Percentiles rank a stretch among this genome's conserved stretches.
These are phyloP conservation scores for Smutsia temminckii DNA, from an alignment of 2,797 vertebrate species.

Conservation along the genomic window DNA sequence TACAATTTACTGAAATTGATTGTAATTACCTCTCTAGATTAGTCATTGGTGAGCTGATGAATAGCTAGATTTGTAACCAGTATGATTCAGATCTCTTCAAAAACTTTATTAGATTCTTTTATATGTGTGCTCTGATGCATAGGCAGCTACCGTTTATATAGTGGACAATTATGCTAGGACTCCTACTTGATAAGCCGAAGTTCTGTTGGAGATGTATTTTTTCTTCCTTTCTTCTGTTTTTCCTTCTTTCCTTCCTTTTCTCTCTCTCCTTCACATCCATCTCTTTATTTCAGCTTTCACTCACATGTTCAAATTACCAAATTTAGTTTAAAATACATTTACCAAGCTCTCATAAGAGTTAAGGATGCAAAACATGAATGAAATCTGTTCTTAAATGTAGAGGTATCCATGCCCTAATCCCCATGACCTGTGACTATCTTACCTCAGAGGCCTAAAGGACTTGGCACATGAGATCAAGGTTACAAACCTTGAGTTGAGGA, in stretches of 20 bases:
- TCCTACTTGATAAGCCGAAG: background rate
- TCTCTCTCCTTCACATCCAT: background rate
- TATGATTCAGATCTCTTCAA: background rate
- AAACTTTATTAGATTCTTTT: background rate
- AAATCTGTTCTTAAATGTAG: background rate
- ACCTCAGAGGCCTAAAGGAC: background rate
- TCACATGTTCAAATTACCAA: background rate
- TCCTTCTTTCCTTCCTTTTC: background rate
- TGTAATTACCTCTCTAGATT: background rate
- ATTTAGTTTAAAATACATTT: background rate
- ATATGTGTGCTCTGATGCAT: background rate
- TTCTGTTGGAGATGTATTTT: background rate
- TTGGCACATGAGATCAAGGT: background rate
- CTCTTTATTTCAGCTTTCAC: background rate
- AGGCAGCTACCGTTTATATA: background rate
- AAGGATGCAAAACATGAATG: background rate
- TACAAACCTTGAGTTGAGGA: background rate
- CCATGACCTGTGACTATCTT: background rate
- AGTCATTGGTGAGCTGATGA: background rate
- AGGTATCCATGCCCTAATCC: background rate
- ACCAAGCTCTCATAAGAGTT: background rate
- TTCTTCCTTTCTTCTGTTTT: background rate
- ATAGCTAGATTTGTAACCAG: slow-evolving; percentile 11
- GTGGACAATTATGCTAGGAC: background rate
- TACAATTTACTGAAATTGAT: slow-evolving; percentile 23